Percentiles rank a stretch among this genome's conserved stretches.
Conservation (phyloP, 2,888 invertebrate species). For the Caenorhabditis virilis region DNA sequence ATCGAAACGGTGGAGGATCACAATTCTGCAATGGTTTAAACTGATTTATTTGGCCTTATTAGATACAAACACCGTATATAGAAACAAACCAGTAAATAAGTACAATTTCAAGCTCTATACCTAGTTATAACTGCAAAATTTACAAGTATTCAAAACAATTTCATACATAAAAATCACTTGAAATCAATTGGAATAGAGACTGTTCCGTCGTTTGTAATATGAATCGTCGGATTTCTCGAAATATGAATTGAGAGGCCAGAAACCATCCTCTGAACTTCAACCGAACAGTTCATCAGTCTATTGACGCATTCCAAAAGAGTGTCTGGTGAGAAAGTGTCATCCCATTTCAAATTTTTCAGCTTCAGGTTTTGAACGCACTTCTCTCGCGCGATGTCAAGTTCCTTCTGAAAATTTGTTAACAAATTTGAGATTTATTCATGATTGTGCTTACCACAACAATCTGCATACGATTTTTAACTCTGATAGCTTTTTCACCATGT, state of each 20-base stretch:
- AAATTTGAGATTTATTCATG: background rate
- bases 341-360: constrained; percentile 42
- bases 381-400: constrained; percentile 23
- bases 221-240: constrained; percentile 57
- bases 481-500: constrained; percentile 27
- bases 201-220: constrained; percentile 56
- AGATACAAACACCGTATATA: too few species aligned
- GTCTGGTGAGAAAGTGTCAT: constrained; percentile 29
- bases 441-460: constrained; percentile 20
- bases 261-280: constrained; percentile 17
- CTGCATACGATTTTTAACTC: constrained; percentile 40
- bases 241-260: constrained; percentile 52
- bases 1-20: too few species aligned
- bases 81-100: too few species aligned
- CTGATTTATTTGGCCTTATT: too few species aligned
- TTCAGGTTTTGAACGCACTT: constrained; percentile 37
- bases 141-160: too few species aligned
- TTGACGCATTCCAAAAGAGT: constrained; percentile 30
- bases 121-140: too few species aligned
- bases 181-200: constrained; percentile 60
- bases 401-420: constrained; percentile 30
- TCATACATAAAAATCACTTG: too few species aligned
- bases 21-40: too few species aligned
- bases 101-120: too few species aligned
- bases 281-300: constrained; percentile 22